Percentiles rank a stretch among this genome's conserved stretches.
Evolutionary conservation across 2,888 invertebrate genomes (phyloP).

Genomic region (Trachelus iudaicus): DNA sequence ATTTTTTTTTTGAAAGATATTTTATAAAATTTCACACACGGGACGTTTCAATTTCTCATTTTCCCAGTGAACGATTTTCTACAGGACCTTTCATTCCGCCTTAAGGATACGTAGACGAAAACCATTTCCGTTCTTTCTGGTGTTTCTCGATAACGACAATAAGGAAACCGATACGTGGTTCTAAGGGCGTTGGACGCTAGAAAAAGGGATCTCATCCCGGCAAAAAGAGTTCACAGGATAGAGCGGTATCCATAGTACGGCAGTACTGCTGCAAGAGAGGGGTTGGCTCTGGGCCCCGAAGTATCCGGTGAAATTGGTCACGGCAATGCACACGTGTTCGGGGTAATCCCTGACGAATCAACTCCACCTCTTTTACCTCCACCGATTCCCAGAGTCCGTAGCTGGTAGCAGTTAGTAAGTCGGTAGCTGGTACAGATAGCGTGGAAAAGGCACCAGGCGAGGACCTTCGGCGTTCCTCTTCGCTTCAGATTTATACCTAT

Average conservation of each 20-base stretch:
- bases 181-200: neutral
- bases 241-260: neutral
- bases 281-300: constrained; percentile 23
- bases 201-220: neutral
- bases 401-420: neutral
- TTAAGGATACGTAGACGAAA: neutral
- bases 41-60: neutral
- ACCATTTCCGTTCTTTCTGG: neutral
- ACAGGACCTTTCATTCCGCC: neutral
- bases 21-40: neutral
- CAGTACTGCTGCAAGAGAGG: neutral
- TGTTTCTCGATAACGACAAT: neutral
- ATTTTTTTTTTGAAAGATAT: neutral
- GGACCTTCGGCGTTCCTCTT: neutral
- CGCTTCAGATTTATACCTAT: too few species aligned
- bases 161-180: neutral
- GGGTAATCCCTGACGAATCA: constrained; percentile 61
- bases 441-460: neutral
- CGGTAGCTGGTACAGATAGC: neutral
- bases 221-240: neutral
- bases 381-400: constrained; percentile 12
- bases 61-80: neutral
- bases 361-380: constrained; percentile 56
- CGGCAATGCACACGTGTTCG: constrained; percentile 57
- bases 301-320: constrained; percentile 65